These are phyloP conservation scores for Aulostomus chinensis DNA, from an alignment of 2,797 vertebrate species.

Conservation along the genomic window DNA sequence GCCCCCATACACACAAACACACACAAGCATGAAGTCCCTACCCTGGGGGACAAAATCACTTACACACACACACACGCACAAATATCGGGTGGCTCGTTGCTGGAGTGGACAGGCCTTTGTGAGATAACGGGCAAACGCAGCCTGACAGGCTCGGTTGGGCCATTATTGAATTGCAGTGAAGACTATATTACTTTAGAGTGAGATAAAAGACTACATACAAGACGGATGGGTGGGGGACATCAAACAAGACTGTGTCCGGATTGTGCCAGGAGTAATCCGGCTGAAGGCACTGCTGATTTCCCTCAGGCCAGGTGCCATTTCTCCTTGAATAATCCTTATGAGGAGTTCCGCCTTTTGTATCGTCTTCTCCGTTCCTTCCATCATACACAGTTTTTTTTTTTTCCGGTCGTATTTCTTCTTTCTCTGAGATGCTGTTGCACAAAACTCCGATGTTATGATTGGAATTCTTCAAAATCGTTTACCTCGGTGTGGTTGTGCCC, in stretches of 20 bases:
- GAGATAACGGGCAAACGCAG: slow-evolving; percentile 96
- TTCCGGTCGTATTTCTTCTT: slow-evolving; percentile 45
- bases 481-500: slow-evolving; percentile 64
- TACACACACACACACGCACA: slow-evolving; percentile 35
- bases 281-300: slow-evolving; percentile 94
- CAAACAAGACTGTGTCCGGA: slow-evolving; percentile 95
- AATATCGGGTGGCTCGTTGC: slow-evolving; percentile 84
- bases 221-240: slow-evolving; percentile 96
- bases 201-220: slow-evolving; percentile 98
- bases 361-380: slow-evolving; percentile 37
- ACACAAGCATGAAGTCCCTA: slow-evolving; percentile 16
- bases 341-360: slow-evolving; percentile 75
- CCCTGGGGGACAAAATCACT: slow-evolving; percentile 23
- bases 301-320: slow-evolving; percentile 89
- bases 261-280: slow-evolving; percentile 95
- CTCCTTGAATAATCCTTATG: slow-evolving; percentile 90
- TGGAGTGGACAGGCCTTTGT: slow-evolving; percentile 92
- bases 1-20: slow-evolving; percentile 36
- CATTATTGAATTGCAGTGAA: slow-evolving; percentile 98
- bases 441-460: slow-evolving; percentile 75
- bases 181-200: slow-evolving; percentile 98
- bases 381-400: slow-evolving; percentile 27
- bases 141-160: slow-evolving; percentile 93
- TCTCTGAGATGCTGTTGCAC: slow-evolving; percentile 47
- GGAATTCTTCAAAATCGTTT: slow-evolving; percentile 79